Evolutionary conservation across 2,888 invertebrate species (phyloP), one percentile per base, ranked within the genome.

Genomic region (Drosophila peninsularis): DNA sequence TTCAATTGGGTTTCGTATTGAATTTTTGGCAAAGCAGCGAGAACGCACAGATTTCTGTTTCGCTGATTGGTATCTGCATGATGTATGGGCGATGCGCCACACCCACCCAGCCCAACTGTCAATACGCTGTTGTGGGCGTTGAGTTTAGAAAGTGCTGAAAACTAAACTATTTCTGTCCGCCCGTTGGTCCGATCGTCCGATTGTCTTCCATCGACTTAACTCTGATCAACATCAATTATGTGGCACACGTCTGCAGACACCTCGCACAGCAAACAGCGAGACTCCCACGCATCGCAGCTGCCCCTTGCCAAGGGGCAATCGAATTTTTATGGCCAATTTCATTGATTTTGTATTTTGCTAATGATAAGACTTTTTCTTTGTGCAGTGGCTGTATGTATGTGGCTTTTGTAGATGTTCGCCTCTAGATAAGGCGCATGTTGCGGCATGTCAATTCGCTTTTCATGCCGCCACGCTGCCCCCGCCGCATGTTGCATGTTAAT

Each of bases 321-420:
- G 81, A 77, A 80, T 78, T 83, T 87, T 83, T 82, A 88, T 83
- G 78, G 82, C 77, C 88, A 86, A 82, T 84, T 85, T 86, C 83
- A 84, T 86, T 84, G 83, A 86, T 86, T 84, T 86, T 77, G 50
- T 86, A 86, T 84, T 84, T 84, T 86, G 83, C 83, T 86, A 83
- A 84, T 84, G 86, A 84, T 86, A 83, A 84, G 77, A 79, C 63
- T 84, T 84, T 83, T 17, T 32, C 49, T 24, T 34, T n/a, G 24
- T 52, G 17, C 10, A 19, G 21, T 27, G n/a, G 7, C 32, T 30
- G 42, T 11, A 19, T 42, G 5, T 45, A 7, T 41, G 13, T 34
- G 4, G 5, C 13, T 32, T 19, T 19, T 13, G 30, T 44, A 56
- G 76, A 78, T 78, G 64, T 19, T 55, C 55, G 58, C 60, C 60